Evolutionary conservation across 2,888 invertebrate genomes (phyloP).

Genomic region (Idaea straminata): DNA sequence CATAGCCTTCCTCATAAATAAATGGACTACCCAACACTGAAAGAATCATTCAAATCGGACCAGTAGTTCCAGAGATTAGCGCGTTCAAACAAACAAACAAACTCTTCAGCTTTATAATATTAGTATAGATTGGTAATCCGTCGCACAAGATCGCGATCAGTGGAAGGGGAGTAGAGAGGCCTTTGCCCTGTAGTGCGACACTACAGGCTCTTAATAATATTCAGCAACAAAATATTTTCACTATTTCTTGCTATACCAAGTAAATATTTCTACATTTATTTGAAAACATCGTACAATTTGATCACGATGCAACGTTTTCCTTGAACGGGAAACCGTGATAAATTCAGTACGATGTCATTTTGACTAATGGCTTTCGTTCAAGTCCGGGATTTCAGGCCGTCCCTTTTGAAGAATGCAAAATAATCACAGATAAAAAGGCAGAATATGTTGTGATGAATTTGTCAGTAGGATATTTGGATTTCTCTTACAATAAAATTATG

Average conservation of each 20-base stretch:
- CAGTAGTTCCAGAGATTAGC: too few species aligned
- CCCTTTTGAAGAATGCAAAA: neutral
- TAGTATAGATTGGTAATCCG: too few species aligned
- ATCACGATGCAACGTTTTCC: neutral
- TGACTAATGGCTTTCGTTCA: neutral
- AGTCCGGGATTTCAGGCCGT: neutral
- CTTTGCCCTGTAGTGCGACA: too few species aligned
- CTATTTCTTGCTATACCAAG: neutral
- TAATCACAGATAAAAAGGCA: constrained; percentile 1
- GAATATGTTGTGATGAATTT: constrained; percentile 4
- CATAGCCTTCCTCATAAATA: too few species aligned
- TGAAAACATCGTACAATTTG: neutral
- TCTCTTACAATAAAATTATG: too few species aligned
- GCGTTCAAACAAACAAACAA: too few species aligned
- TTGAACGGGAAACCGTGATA: neutral
- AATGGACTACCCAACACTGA: too few species aligned
- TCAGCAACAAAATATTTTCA: neutral
- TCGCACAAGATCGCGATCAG: too few species aligned
- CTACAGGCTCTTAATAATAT: too few species aligned
- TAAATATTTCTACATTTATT: neutral
- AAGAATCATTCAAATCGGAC: too few species aligned
- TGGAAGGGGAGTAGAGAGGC: too few species aligned
- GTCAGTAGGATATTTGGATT: neutral
- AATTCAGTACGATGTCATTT: neutral
- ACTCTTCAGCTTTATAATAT: too few species aligned